phyloP scores from a whole-genome alignment of 1,140 invertebrate genomes.

The Habropoda laboriosa region DNA sequence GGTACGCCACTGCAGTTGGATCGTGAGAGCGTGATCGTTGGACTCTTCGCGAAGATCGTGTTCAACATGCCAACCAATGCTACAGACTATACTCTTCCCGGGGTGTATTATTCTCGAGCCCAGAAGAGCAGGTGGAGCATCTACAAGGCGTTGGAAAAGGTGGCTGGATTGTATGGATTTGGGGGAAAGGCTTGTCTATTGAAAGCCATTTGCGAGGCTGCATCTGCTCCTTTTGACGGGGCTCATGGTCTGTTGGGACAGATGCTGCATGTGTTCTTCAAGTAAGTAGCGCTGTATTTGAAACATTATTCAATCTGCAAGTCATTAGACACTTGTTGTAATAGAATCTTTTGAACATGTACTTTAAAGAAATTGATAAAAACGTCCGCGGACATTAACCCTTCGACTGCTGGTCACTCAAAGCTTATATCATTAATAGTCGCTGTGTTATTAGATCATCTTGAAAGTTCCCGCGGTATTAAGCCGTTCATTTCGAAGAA shows the following conservation, averaged over 20 bases:
- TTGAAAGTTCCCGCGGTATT: too few relatives aligned
- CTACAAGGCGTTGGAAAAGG: constrained; percentile 74
- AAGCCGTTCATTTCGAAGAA: too few relatives aligned
- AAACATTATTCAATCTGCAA: too few relatives aligned
- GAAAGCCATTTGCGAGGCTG: constrained; percentile 80
- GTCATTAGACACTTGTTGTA: too few relatives aligned
- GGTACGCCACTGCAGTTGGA: constrained; percentile 86
- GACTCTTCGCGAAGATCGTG: constrained; percentile 85
- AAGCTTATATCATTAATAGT: too few relatives aligned
- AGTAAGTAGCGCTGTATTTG: constrained; percentile 68
- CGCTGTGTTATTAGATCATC: too few relatives aligned
- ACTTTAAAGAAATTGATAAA: too few relatives aligned
- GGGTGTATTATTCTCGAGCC: constrained; percentile 81
- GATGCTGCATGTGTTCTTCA: constrained; percentile 79
- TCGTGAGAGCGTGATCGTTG: constrained; percentile 84
- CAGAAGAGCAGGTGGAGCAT: constrained; percentile 78
- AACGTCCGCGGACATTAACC: too few relatives aligned
- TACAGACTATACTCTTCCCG: constrained; percentile 83
- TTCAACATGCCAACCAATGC: constrained; percentile 84
- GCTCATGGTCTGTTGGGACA: constrained; percentile 80
- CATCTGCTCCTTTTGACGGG: constrained; percentile 75
- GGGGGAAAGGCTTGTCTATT: constrained; percentile 78
- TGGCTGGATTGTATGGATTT: constrained; percentile 74
- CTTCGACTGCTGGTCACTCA: too few relatives aligned
- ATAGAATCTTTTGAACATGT: too few relatives aligned